Evolutionary conservation across 2,113 vertebrate genomes (phyloP).

Genomic region (Paratilapia polleni): DNA sequence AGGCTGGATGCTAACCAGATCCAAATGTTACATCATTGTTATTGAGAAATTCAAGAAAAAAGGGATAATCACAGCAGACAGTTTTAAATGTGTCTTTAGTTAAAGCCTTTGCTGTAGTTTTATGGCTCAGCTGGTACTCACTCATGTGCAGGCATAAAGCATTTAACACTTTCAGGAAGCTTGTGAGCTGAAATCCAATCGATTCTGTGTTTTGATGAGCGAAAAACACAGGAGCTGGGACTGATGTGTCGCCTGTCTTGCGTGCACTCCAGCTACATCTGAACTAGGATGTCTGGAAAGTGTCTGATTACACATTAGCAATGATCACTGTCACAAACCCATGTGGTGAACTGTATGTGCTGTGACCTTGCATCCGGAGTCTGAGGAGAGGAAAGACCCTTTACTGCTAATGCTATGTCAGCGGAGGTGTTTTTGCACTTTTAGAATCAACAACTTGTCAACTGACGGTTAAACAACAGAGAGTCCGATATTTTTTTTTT

Average conservation of each 20-base stretch:
- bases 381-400: conserved; percentile 44
- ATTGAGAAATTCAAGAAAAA: conserved; percentile 22
- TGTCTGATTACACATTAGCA: conserved; percentile 59
- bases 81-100: conserved; percentile 23
- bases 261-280: conserved; percentile 22
- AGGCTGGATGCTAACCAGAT: conserved; percentile 32
- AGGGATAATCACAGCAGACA: conserved; percentile 29
- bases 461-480: conserved; percentile 47
- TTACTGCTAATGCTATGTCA: conserved; percentile 24
- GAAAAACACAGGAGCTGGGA: not conserved
- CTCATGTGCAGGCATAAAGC: not conserved
- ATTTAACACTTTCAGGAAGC: not conserved
- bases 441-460: conserved; percentile 61
- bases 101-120: not conserved
- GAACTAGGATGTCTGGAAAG: conserved; percentile 59
- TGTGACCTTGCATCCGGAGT: conserved; percentile 66
- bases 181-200: not conserved
- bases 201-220: not conserved
- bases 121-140: conserved; percentile 3
- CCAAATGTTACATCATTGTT: conserved; percentile 54
- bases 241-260: not conserved
- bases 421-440: conserved; percentile 10
- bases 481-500: conserved; percentile 3
- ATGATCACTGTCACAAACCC: conserved; percentile 29
- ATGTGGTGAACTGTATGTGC: conserved; percentile 22